These are phyloP conservation scores for Cydia pomonella DNA, from an alignment of 1,140 invertebrate genomes.

Conservation along the genomic window DNA sequence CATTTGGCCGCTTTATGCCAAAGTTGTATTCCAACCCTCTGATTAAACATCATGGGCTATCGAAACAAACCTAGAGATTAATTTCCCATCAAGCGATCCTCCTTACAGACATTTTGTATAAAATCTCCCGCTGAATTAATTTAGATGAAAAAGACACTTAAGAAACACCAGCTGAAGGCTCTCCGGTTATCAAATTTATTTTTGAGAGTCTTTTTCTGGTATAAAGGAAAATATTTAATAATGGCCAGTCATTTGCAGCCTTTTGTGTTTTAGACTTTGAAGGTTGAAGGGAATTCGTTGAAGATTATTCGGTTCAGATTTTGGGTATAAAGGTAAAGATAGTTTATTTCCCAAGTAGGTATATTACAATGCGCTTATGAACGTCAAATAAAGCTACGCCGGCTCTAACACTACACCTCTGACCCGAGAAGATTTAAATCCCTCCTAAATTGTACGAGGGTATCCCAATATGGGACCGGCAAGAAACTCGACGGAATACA, in stretches of 20 bases:
- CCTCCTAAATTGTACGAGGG: too few species aligned
- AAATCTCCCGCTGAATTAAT: slow-evolving; percentile 42
- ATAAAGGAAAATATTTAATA: slow-evolving; percentile 46
- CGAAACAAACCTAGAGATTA: slow-evolving; percentile 27
- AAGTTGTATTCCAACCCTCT: slow-evolving; percentile 8
- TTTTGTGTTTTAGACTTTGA: slow-evolving; percentile 31
- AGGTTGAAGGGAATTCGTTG: background rate
- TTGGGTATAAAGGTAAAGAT: too few species aligned
- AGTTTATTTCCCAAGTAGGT: too few species aligned
- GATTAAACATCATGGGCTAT: slow-evolving; percentile 28
- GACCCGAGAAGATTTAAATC: too few species aligned
- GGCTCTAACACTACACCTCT: too few species aligned
- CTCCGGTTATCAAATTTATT: slow-evolving; percentile 45
- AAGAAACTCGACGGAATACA: too few species aligned
- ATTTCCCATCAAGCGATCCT: slow-evolving; percentile 15
- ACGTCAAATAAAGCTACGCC: too few species aligned
- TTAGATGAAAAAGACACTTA: slow-evolving; percentile 41
- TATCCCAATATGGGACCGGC: too few species aligned
- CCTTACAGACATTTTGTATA: slow-evolving; percentile 23
- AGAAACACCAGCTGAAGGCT: slow-evolving; percentile 37
- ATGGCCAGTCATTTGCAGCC: slow-evolving; percentile 37
- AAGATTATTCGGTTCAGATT: background rate
- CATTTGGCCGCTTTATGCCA: background rate
- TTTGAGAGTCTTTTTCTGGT: slow-evolving; percentile 35
- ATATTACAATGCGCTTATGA: too few species aligned